Evolutionary conservation across 2,888 invertebrate genomes (phyloP).

Genomic region (Unio pictorum): DNA sequence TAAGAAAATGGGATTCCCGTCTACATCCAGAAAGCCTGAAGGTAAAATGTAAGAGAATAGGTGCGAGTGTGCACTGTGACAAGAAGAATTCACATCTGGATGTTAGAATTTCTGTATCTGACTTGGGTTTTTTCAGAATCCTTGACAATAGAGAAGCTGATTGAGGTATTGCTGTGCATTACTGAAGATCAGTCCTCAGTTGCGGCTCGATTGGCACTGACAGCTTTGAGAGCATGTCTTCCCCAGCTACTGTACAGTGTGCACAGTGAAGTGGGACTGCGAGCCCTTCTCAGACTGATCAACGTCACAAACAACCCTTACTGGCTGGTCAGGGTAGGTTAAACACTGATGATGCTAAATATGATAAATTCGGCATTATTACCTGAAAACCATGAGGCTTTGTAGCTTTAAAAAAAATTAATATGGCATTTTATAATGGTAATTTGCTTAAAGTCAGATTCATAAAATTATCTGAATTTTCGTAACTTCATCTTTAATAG

Average conservation of each 20-base stretch:
- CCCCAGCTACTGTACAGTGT: slow-evolving; percentile 78
- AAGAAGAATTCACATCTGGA: no score
- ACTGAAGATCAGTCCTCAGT: slow-evolving; percentile 79
- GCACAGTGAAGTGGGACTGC: slow-evolving; percentile 76
- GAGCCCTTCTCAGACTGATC: slow-evolving; percentile 78
- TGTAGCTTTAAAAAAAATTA: no score
- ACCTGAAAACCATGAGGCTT: no score
- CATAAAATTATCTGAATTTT: no score
- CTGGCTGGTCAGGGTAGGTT: slow-evolving; percentile 85
- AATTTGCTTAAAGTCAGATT: no score
- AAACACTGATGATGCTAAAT: not conserved
- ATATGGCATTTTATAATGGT: no score
- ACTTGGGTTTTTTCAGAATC: slow-evolving; percentile 21
- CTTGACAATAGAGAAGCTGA: slow-evolving; percentile 54
- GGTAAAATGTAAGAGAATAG: no score
- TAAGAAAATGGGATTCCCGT: no score
- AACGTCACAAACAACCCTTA: slow-evolving; percentile 82
- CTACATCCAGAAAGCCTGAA: no score
- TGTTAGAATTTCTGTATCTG: no score
- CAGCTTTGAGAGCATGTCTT: slow-evolving; percentile 77
- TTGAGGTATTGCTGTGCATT: slow-evolving; percentile 63
- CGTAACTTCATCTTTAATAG: no score
- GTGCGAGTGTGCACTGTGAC: no score
- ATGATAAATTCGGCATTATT: not conserved
- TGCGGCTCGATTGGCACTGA: slow-evolving; percentile 81